Conservation (phyloP, 2,797 vertebrate species). For the Petrocephalus sullivani region DNA sequence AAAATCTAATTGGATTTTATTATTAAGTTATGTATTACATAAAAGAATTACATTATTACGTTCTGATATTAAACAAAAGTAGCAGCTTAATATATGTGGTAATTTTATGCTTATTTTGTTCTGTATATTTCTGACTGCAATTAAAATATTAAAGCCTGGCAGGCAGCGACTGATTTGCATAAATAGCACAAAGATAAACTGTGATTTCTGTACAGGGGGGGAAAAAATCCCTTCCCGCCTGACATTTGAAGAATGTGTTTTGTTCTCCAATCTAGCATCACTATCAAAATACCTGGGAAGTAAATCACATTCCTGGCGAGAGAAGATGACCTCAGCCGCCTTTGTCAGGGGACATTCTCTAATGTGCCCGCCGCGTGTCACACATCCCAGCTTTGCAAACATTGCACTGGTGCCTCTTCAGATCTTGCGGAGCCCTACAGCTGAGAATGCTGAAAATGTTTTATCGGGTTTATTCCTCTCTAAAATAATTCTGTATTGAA, state of each 20-base stretch:
- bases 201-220: constrained; percentile 21
- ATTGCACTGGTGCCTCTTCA: constrained; percentile 1
- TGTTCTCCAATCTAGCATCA: constrained; percentile 9
- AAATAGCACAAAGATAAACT: constrained; percentile 23
- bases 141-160: neutral
- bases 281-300: constrained; percentile 25
- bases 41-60: constrained; percentile 7
- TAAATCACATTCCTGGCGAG: constrained; percentile 27
- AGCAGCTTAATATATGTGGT: neutral
- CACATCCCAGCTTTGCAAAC: neutral
- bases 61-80: constrained; percentile 6
- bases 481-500: neutral
- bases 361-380: constrained; percentile 31
- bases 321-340: constrained; percentile 24
- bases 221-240: constrained; percentile 24
- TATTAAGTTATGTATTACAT: neutral
- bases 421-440: neutral
- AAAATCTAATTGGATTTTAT: constrained; percentile 2
- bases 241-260: constrained; percentile 14
- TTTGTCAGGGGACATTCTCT: constrained; percentile 16
- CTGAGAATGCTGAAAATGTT: neutral
- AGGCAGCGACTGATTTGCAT: neutral
- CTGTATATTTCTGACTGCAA: neutral
- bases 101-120: neutral
- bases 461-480: neutral